Percentiles rank a stretch among this genome's conserved stretches.
Conservation (phyloP, 1,140 invertebrate genomes). For the Drosophila tani region DNA sequence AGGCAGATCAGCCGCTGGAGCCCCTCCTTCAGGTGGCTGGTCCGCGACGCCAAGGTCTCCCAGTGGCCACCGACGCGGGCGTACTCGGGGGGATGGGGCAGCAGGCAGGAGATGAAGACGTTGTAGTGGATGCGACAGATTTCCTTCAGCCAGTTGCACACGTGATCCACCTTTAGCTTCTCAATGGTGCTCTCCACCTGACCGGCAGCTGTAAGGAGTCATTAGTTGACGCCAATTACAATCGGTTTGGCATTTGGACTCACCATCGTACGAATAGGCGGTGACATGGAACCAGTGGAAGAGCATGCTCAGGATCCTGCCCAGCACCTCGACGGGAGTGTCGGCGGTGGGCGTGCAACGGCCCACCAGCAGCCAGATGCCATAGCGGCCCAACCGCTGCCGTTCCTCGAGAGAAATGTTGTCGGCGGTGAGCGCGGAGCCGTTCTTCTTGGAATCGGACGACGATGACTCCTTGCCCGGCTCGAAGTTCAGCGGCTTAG, state of each 20-base stretch:
- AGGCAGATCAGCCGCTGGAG: slow-evolving; percentile 96
- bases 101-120: slow-evolving; percentile 92
- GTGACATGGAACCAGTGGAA: slow-evolving; percentile 99
- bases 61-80: slow-evolving; percentile 95
- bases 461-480: slow-evolving; percentile 84
- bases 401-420: slow-evolving; percentile 91
- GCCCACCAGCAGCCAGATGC: slow-evolving; percentile 98
- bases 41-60: slow-evolving; percentile 95
- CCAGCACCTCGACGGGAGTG: slow-evolving; percentile 95
- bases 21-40: slow-evolving; percentile 97
- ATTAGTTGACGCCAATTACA: neutral
- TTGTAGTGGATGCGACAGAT: slow-evolving; percentile 95
- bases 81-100: slow-evolving; percentile 90
- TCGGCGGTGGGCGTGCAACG: slow-evolving; percentile 94
- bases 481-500: slow-evolving; percentile 90
- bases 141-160: slow-evolving; percentile 95
- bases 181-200: slow-evolving; percentile 94
- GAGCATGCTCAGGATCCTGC: slow-evolving; percentile 96
- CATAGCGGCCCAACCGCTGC: slow-evolving; percentile 96
- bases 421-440: slow-evolving; percentile 83
- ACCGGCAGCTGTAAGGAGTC: slow-evolving; percentile 79
- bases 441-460: slow-evolving; percentile 74
- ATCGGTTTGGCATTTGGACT: neutral
- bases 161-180: slow-evolving; percentile 96
- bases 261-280: slow-evolving; percentile 97